A percentile compares a stretch with the other conserved stretches of the same genome.
These are phyloP conservation scores for Camelus bactrianus DNA, from an alignment of 2,113 vertebrate species.

Conservation along the genomic window DNA sequence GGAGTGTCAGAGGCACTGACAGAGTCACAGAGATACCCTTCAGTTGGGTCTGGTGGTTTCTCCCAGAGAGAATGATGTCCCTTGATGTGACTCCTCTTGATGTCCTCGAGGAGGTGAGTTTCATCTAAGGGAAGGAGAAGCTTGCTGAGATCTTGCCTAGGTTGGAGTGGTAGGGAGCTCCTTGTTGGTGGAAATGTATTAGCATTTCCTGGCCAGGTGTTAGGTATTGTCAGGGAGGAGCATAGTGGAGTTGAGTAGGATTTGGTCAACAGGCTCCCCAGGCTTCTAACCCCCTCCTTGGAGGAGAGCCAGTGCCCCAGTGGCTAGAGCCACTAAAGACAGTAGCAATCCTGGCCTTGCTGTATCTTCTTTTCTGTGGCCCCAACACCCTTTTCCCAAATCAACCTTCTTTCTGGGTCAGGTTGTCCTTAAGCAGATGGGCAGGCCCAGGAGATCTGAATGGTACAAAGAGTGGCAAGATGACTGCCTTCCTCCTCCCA, in stretches of 20 bases:
- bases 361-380: background rate
- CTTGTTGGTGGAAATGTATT: background rate
- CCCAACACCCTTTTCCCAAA: background rate
- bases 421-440: background rate
- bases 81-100: background rate
- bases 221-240: background rate
- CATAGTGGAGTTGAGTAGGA: background rate
- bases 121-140: background rate
- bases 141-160: background rate
- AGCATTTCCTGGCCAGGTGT: background rate
- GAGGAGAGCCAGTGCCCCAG: background rate
- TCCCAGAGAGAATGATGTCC: background rate
- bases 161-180: background rate
- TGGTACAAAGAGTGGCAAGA: background rate
- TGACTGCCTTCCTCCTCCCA: background rate
- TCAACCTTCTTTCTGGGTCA: background rate
- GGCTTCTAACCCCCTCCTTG: background rate
- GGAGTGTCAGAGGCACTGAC: background rate
- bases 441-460: background rate
- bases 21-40: background rate
- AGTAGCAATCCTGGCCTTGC: background rate
- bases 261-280: background rate
- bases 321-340: background rate
- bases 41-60: background rate
- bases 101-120: background rate